phyloP scores from a whole-genome alignment of 2,888 invertebrate species.

The Archips xylosteana region DNA sequence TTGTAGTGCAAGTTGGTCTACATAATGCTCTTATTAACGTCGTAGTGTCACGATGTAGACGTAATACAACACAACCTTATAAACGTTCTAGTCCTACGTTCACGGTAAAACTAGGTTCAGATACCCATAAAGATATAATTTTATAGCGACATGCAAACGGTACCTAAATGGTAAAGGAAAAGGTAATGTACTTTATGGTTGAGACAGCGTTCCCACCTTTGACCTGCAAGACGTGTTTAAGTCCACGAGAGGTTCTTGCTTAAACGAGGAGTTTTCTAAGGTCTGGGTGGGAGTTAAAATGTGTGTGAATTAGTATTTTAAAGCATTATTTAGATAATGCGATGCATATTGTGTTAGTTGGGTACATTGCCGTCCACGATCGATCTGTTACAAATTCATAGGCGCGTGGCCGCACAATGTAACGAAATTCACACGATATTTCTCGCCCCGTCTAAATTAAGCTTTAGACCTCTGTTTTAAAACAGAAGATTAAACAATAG shows the following conservation, averaged over 20 bases:
- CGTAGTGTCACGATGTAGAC: too few relatives aligned
- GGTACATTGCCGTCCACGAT: too few relatives aligned
- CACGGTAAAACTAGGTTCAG: slow-evolving; percentile 27
- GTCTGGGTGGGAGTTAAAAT: not conserved
- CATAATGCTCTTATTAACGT: too few relatives aligned
- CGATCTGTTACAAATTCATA: too few relatives aligned
- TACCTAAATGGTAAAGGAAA: slow-evolving; percentile 28
- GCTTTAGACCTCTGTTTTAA: not conserved
- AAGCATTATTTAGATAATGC: too few relatives aligned
- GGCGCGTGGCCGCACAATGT: too few relatives aligned
- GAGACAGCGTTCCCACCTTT: slow-evolving; percentile 10
- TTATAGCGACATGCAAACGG: slow-evolving; percentile 29
- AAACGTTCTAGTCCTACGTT: not conserved
- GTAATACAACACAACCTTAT: not conserved
- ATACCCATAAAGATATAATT: slow-evolving; percentile 41
- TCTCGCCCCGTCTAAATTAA: too few relatives aligned
- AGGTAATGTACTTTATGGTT: slow-evolving; percentile 16
- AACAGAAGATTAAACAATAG: not conserved
- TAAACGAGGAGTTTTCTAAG: slow-evolving; percentile 2
- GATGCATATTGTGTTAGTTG: too few relatives aligned
- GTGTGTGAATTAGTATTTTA: too few relatives aligned
- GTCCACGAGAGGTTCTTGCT: not conserved
- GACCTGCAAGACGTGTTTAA: slow-evolving; percentile 14
- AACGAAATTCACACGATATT: too few relatives aligned
- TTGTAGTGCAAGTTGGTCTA: too few relatives aligned